A percentile compares a stretch with the other conserved stretches of the same genome.
These are phyloP conservation scores for Malurus melanocephalus DNA, from an alignment of 2,113 vertebrate genomes.

Conservation along the genomic window DNA sequence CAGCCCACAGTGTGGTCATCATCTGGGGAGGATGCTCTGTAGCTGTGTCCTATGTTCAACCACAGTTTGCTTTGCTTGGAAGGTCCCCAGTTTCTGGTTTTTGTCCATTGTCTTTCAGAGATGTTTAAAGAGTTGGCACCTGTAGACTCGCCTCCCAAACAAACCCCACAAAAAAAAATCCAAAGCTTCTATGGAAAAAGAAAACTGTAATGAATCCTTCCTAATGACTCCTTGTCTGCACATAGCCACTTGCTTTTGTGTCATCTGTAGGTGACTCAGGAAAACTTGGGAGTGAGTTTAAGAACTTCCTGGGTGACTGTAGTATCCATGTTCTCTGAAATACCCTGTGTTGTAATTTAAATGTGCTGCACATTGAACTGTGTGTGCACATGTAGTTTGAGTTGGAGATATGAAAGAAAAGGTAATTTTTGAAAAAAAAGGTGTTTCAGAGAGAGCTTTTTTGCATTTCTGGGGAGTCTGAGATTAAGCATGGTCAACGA, in stretches of 20 bases:
- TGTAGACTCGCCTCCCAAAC: not conserved
- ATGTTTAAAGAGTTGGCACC: not conserved
- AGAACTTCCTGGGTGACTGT: not conserved
- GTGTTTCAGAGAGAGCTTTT: not conserved
- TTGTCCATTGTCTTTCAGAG: not conserved
- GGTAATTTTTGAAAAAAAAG: not conserved
- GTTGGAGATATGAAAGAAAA: not conserved
- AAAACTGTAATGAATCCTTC: not conserved
- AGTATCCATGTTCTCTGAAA: not conserved
- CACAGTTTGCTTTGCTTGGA: fast-evolving
- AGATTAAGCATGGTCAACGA: not conserved
- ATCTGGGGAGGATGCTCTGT: not conserved
- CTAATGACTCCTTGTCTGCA: not conserved
- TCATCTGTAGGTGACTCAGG: fast-evolving
- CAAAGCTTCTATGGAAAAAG: not conserved
- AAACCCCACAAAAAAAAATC: not conserved
- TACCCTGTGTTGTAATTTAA: not conserved
- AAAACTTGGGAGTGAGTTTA: not conserved
- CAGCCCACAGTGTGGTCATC: fast-evolving
- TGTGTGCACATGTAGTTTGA: not conserved
- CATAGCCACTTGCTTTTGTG: fast-evolving
- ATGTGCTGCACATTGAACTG: fast-evolving
- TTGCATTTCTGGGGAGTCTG: not conserved
- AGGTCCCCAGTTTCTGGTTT: not conserved
- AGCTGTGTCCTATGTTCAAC: fast-evolving